Conservation (phyloP, 30 jellyfish, hydroid and myxozoan genomes). For the Pelagia noctiluca region DNA sequence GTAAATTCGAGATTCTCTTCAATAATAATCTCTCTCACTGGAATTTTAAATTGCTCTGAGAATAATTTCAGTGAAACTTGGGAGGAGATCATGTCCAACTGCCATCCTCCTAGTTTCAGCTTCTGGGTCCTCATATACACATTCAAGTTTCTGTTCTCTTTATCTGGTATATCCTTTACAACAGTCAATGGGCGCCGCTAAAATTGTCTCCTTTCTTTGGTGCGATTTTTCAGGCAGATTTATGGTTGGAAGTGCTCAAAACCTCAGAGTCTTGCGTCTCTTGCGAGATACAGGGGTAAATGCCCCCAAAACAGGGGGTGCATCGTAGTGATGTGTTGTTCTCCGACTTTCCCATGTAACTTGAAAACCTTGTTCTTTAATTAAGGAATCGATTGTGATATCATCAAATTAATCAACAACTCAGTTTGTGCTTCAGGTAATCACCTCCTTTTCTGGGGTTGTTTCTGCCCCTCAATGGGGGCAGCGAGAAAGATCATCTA, state of each 20-base stretch:
- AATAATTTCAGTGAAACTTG: neutral
- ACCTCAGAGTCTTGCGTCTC: neutral
- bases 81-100: neutral
- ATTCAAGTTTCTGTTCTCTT: constrained; percentile 6
- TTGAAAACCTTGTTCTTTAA: no score
- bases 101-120: neutral
- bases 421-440: no score
- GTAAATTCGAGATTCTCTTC: neutral
- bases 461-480: no score
- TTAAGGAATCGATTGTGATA: no score
- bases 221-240: constrained; percentile 6
- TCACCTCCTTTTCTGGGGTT: no score
- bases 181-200: no score
- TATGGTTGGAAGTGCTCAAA: constrained; percentile 10
- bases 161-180: constrained; percentile 1
- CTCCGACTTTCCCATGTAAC: no score
- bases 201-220: constrained; percentile 9
- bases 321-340: no score
- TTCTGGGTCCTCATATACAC: neutral
- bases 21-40: constrained; percentile 8
- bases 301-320: no score
- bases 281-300: no score
- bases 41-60: neutral
- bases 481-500: no score
- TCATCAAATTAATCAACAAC: no score